Percentiles rank a stretch among this genome's conserved stretches.
These are phyloP conservation scores for Lepidurus apus DNA, from an alignment of 1,140 invertebrate species.

Conservation along the genomic window DNA sequence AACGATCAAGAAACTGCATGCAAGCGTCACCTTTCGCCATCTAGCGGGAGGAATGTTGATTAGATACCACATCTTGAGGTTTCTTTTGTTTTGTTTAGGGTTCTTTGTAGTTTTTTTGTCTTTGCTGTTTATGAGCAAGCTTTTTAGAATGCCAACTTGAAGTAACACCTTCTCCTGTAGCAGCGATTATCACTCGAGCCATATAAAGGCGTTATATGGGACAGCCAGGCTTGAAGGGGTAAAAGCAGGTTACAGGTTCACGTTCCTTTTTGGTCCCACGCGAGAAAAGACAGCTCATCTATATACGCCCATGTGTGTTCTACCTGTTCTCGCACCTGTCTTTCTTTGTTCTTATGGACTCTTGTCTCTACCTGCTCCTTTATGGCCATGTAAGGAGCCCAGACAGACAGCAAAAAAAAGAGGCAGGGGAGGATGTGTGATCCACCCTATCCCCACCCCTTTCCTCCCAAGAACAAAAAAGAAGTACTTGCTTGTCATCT, in stretches of 20 bases:
- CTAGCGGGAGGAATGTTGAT: not conserved
- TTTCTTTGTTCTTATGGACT: not conserved
- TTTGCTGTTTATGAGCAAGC: not conserved
- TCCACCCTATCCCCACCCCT: not conserved
- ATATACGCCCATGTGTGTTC: conserved; percentile 3
- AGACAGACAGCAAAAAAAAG: not conserved
- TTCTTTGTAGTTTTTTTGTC: not conserved
- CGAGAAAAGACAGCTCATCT: not conserved
- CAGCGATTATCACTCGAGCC: not conserved
- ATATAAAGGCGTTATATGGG: not conserved
- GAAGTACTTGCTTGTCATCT: too few species aligned
- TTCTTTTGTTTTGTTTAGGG: too few species aligned
- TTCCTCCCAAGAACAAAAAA: not conserved
- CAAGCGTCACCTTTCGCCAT: not conserved
- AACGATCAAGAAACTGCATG: too few species aligned
- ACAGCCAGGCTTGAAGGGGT: too few species aligned
- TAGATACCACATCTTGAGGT: too few species aligned
- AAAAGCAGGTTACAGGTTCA: too few species aligned
- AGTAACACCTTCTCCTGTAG: not conserved
- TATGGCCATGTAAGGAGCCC: conserved; percentile 18
- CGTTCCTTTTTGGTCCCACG: not conserved
- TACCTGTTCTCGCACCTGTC: conserved; percentile 17
- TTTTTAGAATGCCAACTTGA: not conserved
- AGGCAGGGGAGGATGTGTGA: not conserved
- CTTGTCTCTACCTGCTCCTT: not conserved